Evolutionary conservation across 1,140 invertebrate species (phyloP), one percentile per base, ranked within the genome.

Genomic region (Drosophila nasuta): DNA sequence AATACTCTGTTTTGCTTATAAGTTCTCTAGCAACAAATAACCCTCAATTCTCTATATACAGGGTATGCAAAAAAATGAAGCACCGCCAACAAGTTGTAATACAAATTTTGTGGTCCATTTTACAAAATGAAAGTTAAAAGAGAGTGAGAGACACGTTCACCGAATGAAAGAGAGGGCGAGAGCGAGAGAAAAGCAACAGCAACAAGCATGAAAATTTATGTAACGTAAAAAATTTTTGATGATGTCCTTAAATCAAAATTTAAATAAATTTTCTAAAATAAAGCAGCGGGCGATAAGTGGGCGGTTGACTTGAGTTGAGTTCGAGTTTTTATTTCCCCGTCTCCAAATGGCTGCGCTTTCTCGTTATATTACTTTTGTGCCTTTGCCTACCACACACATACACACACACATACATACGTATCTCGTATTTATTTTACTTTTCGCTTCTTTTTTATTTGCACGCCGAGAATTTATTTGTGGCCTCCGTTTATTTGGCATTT

Each of bases 201-300:
- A 77, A 74, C 68, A 75, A 81, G 67, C 75, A 73, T 10, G n/a
- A 56, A 74, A 83, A 89, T 89, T 85, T 88, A 85, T 89, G 85
- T 81, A 88, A 88, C 81, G 85, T 88, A 88, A 85, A 88, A 88
- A 81, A 78, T 79, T 72, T 79, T 88, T 88, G 85, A 88, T 89
- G 85, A 89, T 88, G 86, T 88, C 85, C 85, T 89, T 88, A 89
- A 88, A 88, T 88, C 85, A 88, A 88, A 88, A 88, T 85, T 88
- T 88, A 88, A 88, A 88, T 85, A 88, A 90, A 85, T 88, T 89
- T 81, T 65, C 69, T 68, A 63, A 82, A 82, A 82, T 75, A 75
- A 82, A 81, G 63, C 58, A 54, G 17, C 35, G 46, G 56, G 35
- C 45, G 38, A 17, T 6, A 28, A 45, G 43, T 46, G 43, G 33